These are phyloP conservation scores for Denticeps clupeoides DNA, from an alignment of 2,797 vertebrate genomes.

Conservation along the genomic window DNA sequence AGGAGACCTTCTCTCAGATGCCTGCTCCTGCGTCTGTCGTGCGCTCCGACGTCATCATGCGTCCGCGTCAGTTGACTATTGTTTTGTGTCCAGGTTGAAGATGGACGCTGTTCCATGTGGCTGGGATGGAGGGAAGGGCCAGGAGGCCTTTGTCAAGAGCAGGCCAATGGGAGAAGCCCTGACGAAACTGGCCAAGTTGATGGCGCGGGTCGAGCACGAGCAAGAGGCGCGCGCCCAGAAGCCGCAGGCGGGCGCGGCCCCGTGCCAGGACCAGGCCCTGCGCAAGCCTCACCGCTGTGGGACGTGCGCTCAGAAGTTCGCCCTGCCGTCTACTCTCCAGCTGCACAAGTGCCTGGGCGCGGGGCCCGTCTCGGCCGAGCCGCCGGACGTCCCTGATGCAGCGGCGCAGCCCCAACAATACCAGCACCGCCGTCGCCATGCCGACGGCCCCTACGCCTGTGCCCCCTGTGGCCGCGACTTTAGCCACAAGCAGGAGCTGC, in stretches of 20 bases:
- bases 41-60: neutral
- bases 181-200: conserved; percentile 49
- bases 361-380: neutral
- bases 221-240: conserved; percentile 18
- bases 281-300: conserved; percentile 51
- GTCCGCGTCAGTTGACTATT: neutral
- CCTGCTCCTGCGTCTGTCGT: too few relatives aligned
- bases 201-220: conserved; percentile 41
- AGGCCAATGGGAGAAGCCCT: conserved; percentile 36
- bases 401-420: conserved; percentile 27
- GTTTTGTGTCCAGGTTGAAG: conserved; percentile 3
- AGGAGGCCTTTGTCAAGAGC: conserved; percentile 36
- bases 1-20: too few relatives aligned
- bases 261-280: conserved; percentile 36
- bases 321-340: conserved; percentile 48
- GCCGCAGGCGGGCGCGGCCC: conserved; percentile 7
- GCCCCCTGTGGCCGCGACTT: conserved; percentile 53
- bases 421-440: conserved; percentile 32
- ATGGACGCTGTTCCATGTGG: conserved; percentile 50
- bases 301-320: conserved; percentile 47
- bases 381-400: conserved; percentile 14
- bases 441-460: conserved; percentile 47
- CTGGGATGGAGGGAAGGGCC: conserved; percentile 37
- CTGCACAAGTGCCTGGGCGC: conserved; percentile 44
- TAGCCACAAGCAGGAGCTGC: conserved; percentile 53